Base-by-base conservation (phyloP, 2,113 vertebrate genomes). In the Pagrus major region DNA sequence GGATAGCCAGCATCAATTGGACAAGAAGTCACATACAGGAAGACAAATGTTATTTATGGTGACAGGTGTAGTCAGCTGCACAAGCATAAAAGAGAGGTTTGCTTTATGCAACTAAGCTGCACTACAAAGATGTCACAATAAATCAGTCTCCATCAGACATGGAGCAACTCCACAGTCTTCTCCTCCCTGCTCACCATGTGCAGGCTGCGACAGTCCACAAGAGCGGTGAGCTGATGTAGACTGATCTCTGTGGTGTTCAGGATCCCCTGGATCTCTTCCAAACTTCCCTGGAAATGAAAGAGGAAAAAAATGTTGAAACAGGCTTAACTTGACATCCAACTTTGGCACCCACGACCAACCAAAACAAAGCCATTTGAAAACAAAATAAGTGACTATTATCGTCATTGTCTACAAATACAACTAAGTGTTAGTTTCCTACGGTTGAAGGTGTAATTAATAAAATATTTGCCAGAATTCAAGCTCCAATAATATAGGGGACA, bases 121-220 rank as follows among this genome's bases (percentile, higher is more conserved):
- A n/a, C 84, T 39, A 39, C 42, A 41, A 59, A 67, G 63, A 64
- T 59, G 89, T 86, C 84, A 74, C 69, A 81, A 54, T 64, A 56
- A 47, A 81, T 89, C 74, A 68, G 46, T 49, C 2, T 67, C 42
- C 42, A 52, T 49, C 37, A 66, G 65, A 83, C 41, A 14, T 6
- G 1, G n/a, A 72, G 74, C 35, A 21, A 64, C 14, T 7, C 14
- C 10, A 37, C 72, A 49, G 76, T 65, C 31, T 41, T 12, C 29
- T 39, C 44, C 9, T 65, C 52, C 14, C 9, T 35, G 71, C 96
- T 97, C 94, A 99, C 98, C 98, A 99, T 94, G 89, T 99, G 98
- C 66, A 99, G 95, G 89, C 98, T 98, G 66, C 97, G 97, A 47
- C 98, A 99, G 94, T 99, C 98, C 63, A 99, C 98, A 85, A 99